A percentile compares a stretch with the other conserved stretches of the same genome.
phyloP scores from a whole-genome alignment of 2,113 vertebrate genomes.

The Saguinus midas region DNA sequence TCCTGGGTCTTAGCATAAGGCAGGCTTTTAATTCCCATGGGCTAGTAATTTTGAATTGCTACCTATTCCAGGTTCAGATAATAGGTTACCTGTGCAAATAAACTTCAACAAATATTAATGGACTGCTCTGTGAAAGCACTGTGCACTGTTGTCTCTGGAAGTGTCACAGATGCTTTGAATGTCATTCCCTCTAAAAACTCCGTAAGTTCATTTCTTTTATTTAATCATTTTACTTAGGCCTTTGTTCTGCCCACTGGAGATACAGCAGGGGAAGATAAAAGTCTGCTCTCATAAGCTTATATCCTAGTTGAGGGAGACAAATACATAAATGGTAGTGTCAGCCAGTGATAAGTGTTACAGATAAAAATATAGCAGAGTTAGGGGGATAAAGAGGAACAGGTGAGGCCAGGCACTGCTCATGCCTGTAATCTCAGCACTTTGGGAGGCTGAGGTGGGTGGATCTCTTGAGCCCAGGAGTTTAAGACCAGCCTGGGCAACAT shows the following conservation, averaged over 20 bases:
- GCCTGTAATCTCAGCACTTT: neutral
- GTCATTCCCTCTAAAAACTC: neutral
- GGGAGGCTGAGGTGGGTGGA: neutral
- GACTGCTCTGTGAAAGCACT: neutral
- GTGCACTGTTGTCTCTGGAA: neutral
- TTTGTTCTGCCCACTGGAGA: neutral
- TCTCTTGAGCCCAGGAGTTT: neutral
- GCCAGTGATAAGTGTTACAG: neutral
- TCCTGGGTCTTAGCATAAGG: neutral
- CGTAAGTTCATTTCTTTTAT: slow-evolving; percentile 21
- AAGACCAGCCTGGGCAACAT: neutral
- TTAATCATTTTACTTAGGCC: slow-evolving; percentile 35
- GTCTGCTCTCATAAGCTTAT: neutral
- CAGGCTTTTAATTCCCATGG: slow-evolving; percentile 6
- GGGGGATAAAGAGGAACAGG: neutral
- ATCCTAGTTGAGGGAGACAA: neutral
- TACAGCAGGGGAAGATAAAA: neutral
- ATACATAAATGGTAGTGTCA: neutral
- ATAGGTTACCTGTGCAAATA: slow-evolving; percentile 17
- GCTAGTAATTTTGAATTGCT: slow-evolving; percentile 28
- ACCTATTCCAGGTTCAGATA: neutral
- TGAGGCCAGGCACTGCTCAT: neutral
- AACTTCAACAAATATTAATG: neutral
- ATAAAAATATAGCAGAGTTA: neutral
- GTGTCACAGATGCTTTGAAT: slow-evolving; percentile 13